Evolutionary conservation across 2,888 invertebrate species (phyloP), one percentile per base, ranked within the genome.

Genomic region (Eilema depressum): DNA sequence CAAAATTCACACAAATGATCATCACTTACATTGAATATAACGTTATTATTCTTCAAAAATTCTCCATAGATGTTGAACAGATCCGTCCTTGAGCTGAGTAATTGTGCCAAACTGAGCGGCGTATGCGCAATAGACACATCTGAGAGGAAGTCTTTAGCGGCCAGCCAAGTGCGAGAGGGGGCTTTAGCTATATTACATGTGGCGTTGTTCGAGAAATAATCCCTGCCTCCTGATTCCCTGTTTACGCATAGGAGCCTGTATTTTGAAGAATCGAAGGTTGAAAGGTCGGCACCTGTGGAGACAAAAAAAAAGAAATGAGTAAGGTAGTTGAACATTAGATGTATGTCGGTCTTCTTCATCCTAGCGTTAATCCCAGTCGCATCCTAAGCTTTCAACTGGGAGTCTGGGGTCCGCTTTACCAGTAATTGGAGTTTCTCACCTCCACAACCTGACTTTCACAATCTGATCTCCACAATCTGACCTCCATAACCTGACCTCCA

Each of bases 51-150:
- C 85, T 95, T 95, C 81, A 95, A 89, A 79, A 92, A 95, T 73
- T 95, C 94, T 37, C 97, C 97, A 81, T 97, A 97, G 66, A 97
- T 94, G 75, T 96, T 96, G 84, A 97, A 96, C 11, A 97, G 90
- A 78, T 97, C 96, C 0, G 95, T 96, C 75, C 95, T 94, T 25
- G 95, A 88, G 28, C 95, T 93, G 80, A 96, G 95, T 5, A 96
- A 86, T 12, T 96, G 87, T 7, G 96, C 96, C 8, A 96, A 92
- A 62, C 96, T 96, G 57, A 97, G 83, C 23, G 97, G 93, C 1
- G 96, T 96, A 83, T 96, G 96, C 8, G 96, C 96, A 69, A 97
- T 96, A 73, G 97, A 97, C n/a, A 96, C 96, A 59, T 96, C 93
- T 0, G 95, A 92, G 7, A 96, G 89, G 75, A 90, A 90, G 69